A percentile compares a stretch with the other conserved stretches of the same genome.
These are phyloP conservation scores for Apodemus speciosus DNA, from an alignment of 2,113 vertebrate species.

Conservation along the genomic window DNA sequence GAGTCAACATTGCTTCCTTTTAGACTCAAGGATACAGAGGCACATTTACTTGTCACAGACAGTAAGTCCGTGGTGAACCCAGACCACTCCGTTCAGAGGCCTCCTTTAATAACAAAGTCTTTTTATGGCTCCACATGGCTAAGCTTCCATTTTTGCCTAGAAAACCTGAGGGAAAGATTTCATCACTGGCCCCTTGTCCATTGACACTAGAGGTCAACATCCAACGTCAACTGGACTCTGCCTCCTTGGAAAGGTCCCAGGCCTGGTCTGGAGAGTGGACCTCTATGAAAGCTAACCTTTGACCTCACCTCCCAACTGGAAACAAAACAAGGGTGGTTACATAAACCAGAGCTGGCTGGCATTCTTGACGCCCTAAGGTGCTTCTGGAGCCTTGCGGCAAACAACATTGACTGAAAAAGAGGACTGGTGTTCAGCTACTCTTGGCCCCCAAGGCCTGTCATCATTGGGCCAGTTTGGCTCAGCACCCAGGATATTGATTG, in stretches of 20 bases:
- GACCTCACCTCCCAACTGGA: conserved; percentile 48
- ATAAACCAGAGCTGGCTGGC: conserved; percentile 47
- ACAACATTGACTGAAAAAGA: not conserved
- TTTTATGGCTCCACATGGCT: not conserved
- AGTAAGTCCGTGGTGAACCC: not conserved
- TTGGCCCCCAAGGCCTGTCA: not conserved
- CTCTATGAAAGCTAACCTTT: conserved; percentile 43
- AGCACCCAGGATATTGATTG: not conserved
- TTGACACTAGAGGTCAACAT: conserved; percentile 29
- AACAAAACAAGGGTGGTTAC: conserved; percentile 54
- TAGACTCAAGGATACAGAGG: not conserved
- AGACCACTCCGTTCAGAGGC: not conserved
- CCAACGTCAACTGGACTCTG: conserved; percentile 77
- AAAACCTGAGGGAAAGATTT: conserved; percentile 36
- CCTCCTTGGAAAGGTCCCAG: conserved; percentile 58
- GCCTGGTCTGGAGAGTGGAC: not conserved
- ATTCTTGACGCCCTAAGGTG: conserved; percentile 28
- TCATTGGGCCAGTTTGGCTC: not conserved
- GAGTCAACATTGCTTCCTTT: not conserved
- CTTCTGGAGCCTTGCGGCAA: not conserved
- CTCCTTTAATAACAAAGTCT: not conserved
- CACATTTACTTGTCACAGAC: not conserved
- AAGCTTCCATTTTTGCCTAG: conserved; percentile 9
- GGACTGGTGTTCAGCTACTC: not conserved
- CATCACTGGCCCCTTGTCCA: conserved; percentile 5